These are phyloP conservation scores for Denticeps clupeoides DNA, from an alignment of 2,797 vertebrate species.

Conservation along the genomic window DNA sequence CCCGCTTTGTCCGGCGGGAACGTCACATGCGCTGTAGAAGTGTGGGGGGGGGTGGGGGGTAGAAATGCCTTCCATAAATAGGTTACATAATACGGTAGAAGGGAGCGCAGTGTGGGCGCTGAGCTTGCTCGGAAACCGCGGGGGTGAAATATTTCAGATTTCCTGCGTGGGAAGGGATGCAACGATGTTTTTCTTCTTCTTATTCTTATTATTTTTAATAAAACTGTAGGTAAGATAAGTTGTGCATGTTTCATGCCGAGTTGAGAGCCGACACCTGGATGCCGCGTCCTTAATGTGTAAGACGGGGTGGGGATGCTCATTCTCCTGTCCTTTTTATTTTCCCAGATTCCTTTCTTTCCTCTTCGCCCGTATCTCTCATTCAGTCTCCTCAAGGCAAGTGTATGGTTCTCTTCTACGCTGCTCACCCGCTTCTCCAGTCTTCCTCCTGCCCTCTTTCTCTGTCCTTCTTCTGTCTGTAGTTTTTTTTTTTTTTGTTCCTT, in stretches of 20 bases:
- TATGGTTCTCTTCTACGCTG: constrained; percentile 63
- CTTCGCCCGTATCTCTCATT: constrained; percentile 91
- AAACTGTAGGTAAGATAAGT: no score
- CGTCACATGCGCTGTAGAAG: constrained; percentile 14
- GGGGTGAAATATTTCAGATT: constrained; percentile 15
- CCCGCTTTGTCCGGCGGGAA: constrained; percentile 7
- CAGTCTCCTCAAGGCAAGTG: constrained; percentile 94
- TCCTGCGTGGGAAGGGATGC: constrained; percentile 6
- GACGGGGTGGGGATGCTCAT: constrained; percentile 40
- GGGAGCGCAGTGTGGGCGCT: constrained; percentile 16
- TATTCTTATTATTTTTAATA: no score
- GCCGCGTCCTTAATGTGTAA: constrained; percentile 16
- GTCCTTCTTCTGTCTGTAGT: constrained; percentile 17
- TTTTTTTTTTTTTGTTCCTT: constrained; percentile 22
- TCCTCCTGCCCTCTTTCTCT: constrained; percentile 12
- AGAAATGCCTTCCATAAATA: constrained; percentile 23
- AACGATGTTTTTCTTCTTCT: no score
- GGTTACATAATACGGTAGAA: constrained; percentile 22
- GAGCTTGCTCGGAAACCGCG: constrained; percentile 11
- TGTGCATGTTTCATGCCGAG: no score
- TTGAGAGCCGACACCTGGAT: no score
- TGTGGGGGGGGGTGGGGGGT: no score
- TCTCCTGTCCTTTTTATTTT: constrained; percentile 72
- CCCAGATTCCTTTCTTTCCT: constrained; percentile 93
- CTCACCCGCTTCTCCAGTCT: constrained; percentile 50